phyloP scores from a whole-genome alignment of 1,140 invertebrate genomes.

The Luehdorfia chinensis region DNA sequence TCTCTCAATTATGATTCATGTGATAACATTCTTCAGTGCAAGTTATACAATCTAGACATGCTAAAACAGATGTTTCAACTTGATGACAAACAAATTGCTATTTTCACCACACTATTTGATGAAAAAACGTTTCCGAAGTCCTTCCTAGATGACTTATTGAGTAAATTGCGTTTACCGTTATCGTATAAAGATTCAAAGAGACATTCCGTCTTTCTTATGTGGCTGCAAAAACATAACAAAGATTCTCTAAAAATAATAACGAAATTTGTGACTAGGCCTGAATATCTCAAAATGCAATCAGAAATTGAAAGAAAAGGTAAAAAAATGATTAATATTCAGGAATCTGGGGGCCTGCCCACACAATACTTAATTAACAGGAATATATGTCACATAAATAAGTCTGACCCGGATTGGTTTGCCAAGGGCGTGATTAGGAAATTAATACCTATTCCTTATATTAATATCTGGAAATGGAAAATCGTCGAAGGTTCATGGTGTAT shows the following conservation, averaged over 20 bases:
- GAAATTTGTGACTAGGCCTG: background rate
- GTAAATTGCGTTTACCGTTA: background rate
- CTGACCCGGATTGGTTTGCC: slow-evolving; percentile 1
- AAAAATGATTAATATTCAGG: background rate
- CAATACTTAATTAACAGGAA: background rate
- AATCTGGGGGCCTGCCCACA: background rate
- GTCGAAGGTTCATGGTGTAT: background rate
- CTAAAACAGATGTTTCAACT: background rate
- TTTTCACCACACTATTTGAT: background rate
- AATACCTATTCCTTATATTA: slow-evolving; percentile 8
- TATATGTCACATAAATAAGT: background rate
- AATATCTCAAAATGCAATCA: background rate
- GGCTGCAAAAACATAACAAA: background rate
- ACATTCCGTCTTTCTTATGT: background rate
- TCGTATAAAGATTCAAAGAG: background rate
- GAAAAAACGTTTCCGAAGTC: background rate
- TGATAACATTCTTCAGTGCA: background rate
- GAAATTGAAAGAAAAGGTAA: background rate
- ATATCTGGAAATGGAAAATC: background rate
- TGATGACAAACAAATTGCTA: background rate
- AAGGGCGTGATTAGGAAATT: background rate
- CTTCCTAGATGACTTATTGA: background rate
- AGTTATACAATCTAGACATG: background rate
- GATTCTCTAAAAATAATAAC: background rate
- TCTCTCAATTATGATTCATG: background rate